Base-by-base conservation (phyloP, 1,140 invertebrate genomes). In the Ridgeia piscesae region DNA sequence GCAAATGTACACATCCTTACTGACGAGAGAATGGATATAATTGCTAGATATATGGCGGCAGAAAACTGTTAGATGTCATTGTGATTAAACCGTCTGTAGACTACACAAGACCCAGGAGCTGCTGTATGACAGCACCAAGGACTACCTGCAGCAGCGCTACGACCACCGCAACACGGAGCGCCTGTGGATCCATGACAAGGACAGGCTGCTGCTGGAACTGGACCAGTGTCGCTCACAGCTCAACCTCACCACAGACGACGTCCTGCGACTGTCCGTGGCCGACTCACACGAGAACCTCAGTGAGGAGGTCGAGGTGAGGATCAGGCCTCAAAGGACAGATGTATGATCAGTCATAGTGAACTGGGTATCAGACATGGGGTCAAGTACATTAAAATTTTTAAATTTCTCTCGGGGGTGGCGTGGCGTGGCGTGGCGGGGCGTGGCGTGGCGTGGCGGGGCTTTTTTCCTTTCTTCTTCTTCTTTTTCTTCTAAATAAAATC, bases 51-150 rank as follows among this genome's bases (percentile, higher is more conserved):
- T n/a, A n/a, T n/a, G n/a, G n/a, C n/a, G n/a, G n/a, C n/a, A n/a
- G n/a, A n/a, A n/a, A n/a, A n/a, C n/a, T n/a, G n/a, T n/a, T n/a
- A n/a, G n/a, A n/a, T n/a, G n/a, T n/a, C n/a, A n/a, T n/a, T n/a
- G n/a, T n/a, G 42, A 6, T 42, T 42, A 42, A 42, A 42, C 42
- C 4, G 11, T 42, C 93, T 93, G 31, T 93, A 96, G 96, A 94
- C 93, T 96, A 88, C 95, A 96, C 92, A 95, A 96, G 94, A 96
- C 95, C 31, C 96, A 96, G 92, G 95, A 96, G 92, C 93, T 96
- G 31, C 93, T 96, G 91, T 96, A 96, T 93, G 95, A 95, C 91
- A 96, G 95, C 92, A 96, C 96, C 9, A 95, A 95, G 94, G 95
- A 96, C 92, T 95, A 96, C 92, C 93, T 96, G 34, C 94, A 96